Conservation (phyloP, 2,797 vertebrate species). For the Sebastes steindachneri region DNA sequence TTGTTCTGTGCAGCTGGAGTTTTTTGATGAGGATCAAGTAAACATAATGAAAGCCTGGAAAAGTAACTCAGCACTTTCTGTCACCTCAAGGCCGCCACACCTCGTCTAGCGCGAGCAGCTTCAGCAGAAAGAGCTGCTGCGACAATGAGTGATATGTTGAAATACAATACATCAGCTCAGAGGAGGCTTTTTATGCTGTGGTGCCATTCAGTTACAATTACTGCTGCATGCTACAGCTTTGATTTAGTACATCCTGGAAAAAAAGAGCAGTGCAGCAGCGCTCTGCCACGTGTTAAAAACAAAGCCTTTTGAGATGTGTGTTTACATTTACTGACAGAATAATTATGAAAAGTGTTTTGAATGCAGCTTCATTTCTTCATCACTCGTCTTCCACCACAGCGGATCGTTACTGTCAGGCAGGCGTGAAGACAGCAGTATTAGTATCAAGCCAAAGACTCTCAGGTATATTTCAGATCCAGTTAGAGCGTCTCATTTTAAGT, state of each 20-base stretch:
- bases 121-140: constrained; percentile 55
- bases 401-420: constrained; percentile 9
- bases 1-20: neutral
- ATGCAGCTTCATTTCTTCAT: constrained; percentile 6
- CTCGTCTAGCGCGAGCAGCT: constrained; percentile 16
- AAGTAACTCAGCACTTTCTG: constrained; percentile 60
- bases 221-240: constrained; percentile 18
- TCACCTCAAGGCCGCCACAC: constrained; percentile 40
- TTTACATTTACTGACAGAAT: constrained; percentile 18
- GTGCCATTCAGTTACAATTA: constrained; percentile 35
- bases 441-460: constrained; percentile 9
- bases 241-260: constrained; percentile 17
- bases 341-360: constrained; percentile 24
- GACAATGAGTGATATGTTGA: constrained; percentile 50
- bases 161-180: constrained; percentile 50
- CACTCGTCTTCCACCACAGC: neutral
- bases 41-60: constrained; percentile 44
- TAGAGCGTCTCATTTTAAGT: constrained; percentile 6
- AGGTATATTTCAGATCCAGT: neutral
- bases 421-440: neutral
- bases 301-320: neutral
- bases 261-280: neutral
- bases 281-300: neutral
- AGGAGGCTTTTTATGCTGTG: constrained; percentile 28
- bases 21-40: constrained; percentile 36